Base-by-base conservation (phyloP, 2,797 vertebrate genomes). In the Ispidina lecontei region DNA sequence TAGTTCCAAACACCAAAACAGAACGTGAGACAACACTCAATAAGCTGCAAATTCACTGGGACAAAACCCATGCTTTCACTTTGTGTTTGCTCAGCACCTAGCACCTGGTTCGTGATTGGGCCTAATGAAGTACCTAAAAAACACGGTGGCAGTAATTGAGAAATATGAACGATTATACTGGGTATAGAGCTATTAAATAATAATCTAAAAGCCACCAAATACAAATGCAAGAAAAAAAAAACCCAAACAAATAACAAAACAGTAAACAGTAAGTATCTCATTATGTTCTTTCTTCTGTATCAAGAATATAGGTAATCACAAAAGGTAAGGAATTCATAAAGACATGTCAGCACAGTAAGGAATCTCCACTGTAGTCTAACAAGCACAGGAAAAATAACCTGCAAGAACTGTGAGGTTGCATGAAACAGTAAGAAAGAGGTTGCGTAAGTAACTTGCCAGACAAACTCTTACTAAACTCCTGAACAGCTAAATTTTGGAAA, bases 291-390 rank as follows among this genome's bases (percentile, higher is more conserved):
- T 84, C 22, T 54, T 62, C 46, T 84, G 14, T 31, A 71, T 35
- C 37, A 84, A 89, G 29, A 71, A 82, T 5, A 16, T 12, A 67
- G 35, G 17, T 43, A 91, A 72, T 28, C 28, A 41, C 21, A 79
- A 81, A 80, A 64, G 16, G 21, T 77, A 55, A 74, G 74, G 47
- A 79, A 69, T 54, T 84, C 46, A 46, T 21, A 89, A 56, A 59
- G 49, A 62, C 2, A 0, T 9, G 9, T 21, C 59, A 86, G 26
- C 26, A n/a, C 52, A 73, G 26, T 35, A 44, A 86, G 33, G 46
- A 86, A 81, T 43, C 76, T 78, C 33, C 43, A 54, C 25, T 2
- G 1, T 89, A 92, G 68, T 51, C 56, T 86, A 72, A 77, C 5
- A 90, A 25, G 18, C 23, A 74, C 23, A 71, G 43, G 18, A 64